A percentile compares a stretch with the other conserved stretches of the same genome.
Evolutionary conservation across 2,888 invertebrate species (phyloP).

Genomic region (Lasioglossum oenotherae): DNA sequence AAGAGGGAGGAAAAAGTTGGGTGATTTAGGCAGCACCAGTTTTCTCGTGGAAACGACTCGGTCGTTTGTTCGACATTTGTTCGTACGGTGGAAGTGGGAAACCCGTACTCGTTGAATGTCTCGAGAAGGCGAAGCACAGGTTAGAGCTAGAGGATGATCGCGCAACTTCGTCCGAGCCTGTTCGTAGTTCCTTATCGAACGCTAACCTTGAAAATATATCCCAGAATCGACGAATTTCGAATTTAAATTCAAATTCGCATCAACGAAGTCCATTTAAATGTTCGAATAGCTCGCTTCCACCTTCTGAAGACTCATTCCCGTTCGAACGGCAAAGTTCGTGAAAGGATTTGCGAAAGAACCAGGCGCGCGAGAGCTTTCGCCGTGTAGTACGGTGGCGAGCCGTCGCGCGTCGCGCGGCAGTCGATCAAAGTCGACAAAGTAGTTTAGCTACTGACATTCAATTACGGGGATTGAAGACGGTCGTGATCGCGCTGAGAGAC

Average conservation of each 20-base stretch:
- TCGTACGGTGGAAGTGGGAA: conserved; percentile 42
- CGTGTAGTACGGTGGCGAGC: background rate
- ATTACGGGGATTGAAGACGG: conserved; percentile 39
- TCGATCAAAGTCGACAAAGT: conserved; percentile 24
- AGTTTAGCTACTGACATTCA: conserved; percentile 46
- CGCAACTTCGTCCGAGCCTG: conserved; percentile 44
- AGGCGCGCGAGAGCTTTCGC: background rate
- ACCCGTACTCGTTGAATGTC: conserved; percentile 72
- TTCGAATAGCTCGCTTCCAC: background rate
- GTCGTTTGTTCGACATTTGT: background rate
- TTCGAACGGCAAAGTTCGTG: background rate
- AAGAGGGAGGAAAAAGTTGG: background rate
- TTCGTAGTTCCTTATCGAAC: conserved; percentile 41
- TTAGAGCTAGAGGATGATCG: conserved; percentile 52
- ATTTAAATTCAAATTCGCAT: background rate
- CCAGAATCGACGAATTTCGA: background rate
- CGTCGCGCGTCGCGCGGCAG: background rate
- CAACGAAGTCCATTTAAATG: background rate
- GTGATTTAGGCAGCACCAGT: background rate
- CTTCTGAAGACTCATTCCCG: background rate
- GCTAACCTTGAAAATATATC: background rate
- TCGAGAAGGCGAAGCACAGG: conserved; percentile 46
- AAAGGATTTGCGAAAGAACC: background rate
- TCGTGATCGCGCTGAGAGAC: background rate
- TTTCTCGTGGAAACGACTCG: background rate